These are phyloP conservation scores for Pantala flavescens DNA, from an alignment of 1,140 invertebrate species.

Conservation along the genomic window DNA sequence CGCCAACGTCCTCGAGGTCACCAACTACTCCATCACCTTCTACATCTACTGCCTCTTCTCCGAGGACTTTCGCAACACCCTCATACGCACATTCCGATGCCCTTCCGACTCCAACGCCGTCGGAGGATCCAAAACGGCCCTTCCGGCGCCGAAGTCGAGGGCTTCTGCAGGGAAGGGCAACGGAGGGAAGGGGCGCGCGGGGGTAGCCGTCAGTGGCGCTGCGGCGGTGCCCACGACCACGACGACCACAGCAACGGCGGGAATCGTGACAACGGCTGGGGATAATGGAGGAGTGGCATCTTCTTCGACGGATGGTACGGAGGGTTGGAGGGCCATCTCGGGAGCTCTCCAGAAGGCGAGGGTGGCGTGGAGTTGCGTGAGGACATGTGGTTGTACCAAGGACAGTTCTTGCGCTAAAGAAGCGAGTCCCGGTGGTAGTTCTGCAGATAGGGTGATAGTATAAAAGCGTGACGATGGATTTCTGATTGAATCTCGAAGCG, in stretches of 20 bases:
- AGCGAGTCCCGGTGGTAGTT: slow-evolving; percentile 12
- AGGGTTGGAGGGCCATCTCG: not conserved
- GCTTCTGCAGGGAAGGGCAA: not conserved
- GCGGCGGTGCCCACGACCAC: slow-evolving; percentile 28
- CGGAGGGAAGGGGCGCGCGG: slow-evolving; percentile 18
- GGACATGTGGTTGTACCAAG: not conserved
- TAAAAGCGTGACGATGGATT: not conserved
- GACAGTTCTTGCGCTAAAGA: not conserved
- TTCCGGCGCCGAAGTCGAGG: not conserved
- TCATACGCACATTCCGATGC: slow-evolving; percentile 52
- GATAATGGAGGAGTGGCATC: slow-evolving; percentile 10
- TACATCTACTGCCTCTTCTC: slow-evolving; percentile 70
- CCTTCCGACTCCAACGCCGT: slow-evolving; percentile 34
- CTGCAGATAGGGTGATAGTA: slow-evolving; percentile 15
- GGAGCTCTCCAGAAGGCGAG: not conserved
- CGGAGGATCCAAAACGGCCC: not conserved
- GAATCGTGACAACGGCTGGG: slow-evolving; percentile 29
- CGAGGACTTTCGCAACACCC: slow-evolving; percentile 59
- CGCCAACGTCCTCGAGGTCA: slow-evolving; percentile 60
- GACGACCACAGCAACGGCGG: slow-evolving; percentile 29
- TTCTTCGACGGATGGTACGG: not conserved
- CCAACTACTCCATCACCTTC: slow-evolving; percentile 66
- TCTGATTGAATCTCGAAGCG: too few relatives aligned
- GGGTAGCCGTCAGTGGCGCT: slow-evolving; percentile 28
- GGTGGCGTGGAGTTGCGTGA: not conserved